These are phyloP conservation scores for Gibbula magus DNA, from an alignment of 2,888 invertebrate species.

Conservation along the genomic window DNA sequence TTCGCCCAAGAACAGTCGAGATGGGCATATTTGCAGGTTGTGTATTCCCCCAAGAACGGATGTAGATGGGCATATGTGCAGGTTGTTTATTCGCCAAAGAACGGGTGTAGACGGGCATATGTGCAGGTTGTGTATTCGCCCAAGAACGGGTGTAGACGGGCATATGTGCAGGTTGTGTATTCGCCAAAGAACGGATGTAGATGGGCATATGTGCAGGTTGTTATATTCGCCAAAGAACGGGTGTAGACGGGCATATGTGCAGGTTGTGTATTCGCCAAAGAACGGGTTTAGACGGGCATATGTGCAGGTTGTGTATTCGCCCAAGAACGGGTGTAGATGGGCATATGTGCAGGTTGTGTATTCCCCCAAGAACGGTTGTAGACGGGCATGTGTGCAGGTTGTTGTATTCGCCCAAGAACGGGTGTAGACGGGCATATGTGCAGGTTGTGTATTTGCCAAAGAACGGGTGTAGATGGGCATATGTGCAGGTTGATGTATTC, in stretches of 20 bases:
- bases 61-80: not conserved
- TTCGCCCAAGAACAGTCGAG: too few relatives aligned
- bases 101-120: too few relatives aligned
- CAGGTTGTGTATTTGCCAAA: too few relatives aligned
- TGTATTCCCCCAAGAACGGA: not conserved
- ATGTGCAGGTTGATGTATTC: not conserved
- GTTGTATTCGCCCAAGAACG: not conserved
- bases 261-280: too few relatives aligned
- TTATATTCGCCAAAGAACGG: not conserved
- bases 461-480: too few relatives aligned
- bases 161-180: not conserved
- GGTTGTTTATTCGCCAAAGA: too few relatives aligned
- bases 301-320: not conserved
- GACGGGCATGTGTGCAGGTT: too few relatives aligned
- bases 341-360: not conserved
- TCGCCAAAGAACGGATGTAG: too few relatives aligned
- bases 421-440: not conserved
- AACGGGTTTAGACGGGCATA: too few relatives aligned
- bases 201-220: too few relatives aligned
- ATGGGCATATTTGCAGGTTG: too few relatives aligned
- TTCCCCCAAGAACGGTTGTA: too few relatives aligned
- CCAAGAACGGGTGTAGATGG: not conserved
- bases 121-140: not conserved
- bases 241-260: not conserved
- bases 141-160: not conserved